phyloP scores from a whole-genome alignment of 2,113 vertebrate species.

The Periophthalmus modestus region DNA sequence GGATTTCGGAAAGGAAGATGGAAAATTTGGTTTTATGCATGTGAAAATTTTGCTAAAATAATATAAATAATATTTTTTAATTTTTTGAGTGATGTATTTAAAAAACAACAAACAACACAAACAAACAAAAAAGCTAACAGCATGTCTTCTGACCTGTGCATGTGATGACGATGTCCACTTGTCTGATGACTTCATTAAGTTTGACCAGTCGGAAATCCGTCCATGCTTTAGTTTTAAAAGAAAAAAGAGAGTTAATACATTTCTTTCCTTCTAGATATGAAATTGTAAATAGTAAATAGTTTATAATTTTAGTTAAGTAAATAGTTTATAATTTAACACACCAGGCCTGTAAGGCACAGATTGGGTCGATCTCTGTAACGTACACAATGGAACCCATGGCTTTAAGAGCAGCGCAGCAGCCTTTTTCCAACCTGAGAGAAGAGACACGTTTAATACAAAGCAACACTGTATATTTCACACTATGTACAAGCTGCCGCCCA shows the following conservation, averaged over 20 bases:
- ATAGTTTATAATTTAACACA: conserved; percentile 58
- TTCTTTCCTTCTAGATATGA: neutral
- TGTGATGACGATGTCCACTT: conserved; percentile 98
- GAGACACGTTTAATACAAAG: neutral
- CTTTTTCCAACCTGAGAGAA: conserved; percentile 89
- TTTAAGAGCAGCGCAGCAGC: conserved; percentile 94
- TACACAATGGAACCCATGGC: conserved; percentile 98
- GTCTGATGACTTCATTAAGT: conserved; percentile 94
- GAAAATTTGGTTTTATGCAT: too few species aligned
- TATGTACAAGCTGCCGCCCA: neutral
- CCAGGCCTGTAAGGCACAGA: conserved; percentile 98
- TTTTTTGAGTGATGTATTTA: too few species aligned
- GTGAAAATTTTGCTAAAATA: too few species aligned
- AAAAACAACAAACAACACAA: too few species aligned
- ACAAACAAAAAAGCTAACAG: neutral
- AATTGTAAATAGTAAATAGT: too few species aligned
- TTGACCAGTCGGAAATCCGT: conserved; percentile 98
- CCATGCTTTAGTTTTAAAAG: conserved; percentile 83
- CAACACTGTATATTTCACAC: neutral
- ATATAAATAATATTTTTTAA: too few species aligned
- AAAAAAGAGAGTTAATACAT: neutral
- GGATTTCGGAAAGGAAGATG: too few species aligned
- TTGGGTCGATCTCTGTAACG: conserved; percentile 97
- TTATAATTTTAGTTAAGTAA: too few species aligned
- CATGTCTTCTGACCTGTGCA: conserved; percentile 84